These are phyloP conservation scores for Drosophila kurseongensis DNA, from an alignment of 1,140 invertebrate genomes.

Conservation along the genomic window DNA sequence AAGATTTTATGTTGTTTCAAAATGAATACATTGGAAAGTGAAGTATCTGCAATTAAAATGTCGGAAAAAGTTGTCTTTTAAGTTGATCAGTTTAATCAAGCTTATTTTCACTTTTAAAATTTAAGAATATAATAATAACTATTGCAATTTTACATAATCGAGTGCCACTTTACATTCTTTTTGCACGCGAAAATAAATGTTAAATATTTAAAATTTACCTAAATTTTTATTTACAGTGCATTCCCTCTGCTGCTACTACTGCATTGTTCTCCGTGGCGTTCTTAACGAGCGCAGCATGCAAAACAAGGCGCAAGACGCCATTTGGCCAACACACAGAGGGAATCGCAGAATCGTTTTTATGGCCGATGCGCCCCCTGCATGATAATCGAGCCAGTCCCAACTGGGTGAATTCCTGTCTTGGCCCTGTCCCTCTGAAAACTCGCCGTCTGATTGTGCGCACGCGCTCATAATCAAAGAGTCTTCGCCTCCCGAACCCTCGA, in stretches of 20 bases:
- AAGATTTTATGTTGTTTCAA: too few species aligned
- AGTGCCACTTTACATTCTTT: too few species aligned
- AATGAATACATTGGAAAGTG: too few species aligned
- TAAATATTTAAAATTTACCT: too few species aligned
- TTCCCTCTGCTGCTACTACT: constrained; percentile 25
- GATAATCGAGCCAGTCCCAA: constrained; percentile 55
- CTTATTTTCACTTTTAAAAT: too few species aligned
- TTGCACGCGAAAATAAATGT: too few species aligned
- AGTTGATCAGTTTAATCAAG: too few species aligned
- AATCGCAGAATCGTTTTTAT: constrained; percentile 75
- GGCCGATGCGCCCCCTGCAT: constrained; percentile 70
- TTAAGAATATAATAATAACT: too few species aligned
- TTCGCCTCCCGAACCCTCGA: constrained; percentile 11
- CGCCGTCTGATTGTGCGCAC: constrained; percentile 73
- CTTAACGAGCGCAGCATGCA: constrained; percentile 76
- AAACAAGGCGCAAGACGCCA: constrained; percentile 80
- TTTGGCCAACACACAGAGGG: constrained; percentile 63
- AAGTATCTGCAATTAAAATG: too few species aligned
- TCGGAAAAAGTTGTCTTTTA: too few species aligned
- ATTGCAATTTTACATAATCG: too few species aligned
- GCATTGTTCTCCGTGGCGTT: constrained; percentile 72
- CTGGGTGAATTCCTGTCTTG: constrained; percentile 28
- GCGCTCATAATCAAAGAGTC: constrained; percentile 76
- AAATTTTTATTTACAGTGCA: constrained; percentile 9
- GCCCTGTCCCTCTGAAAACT: constrained; percentile 24